Evolutionary conservation across 2,113 vertebrate genomes (phyloP), one percentile per base, ranked within the genome.

Genomic region (Martes martes): DNA sequence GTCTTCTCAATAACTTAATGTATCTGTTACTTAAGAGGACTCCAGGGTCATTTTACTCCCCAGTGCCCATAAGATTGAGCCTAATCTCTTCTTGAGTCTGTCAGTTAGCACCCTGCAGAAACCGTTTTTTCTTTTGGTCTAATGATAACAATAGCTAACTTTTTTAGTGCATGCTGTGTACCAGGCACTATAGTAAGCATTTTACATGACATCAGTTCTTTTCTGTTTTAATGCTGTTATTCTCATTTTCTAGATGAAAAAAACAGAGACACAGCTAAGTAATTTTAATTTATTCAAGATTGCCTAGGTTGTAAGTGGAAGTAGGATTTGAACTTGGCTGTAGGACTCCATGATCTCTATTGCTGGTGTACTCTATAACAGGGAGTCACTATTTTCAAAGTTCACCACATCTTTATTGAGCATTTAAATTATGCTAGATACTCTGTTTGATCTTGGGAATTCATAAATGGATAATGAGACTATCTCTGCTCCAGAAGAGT

Each of bases 251-350:
- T 11, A 67, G 61, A 82, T 90, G 59, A 83, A 61, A 79, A 95
- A 93, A 90, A 92, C 63, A 47, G 33, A 93, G 79, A 42, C 78
- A 89, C 9, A 84, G 33, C 55, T 33, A 92, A 94, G 52, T 93
- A 96, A 82, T 94, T 97, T 47, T 91, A 95, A 78, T 94, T 97
- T 95, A 96, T 80, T 96, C 55, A 97, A 14, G n/a, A 16, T 73
- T 95, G 36, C 15, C 67, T 19, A 95, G n/a, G 47, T 76, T 92
- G 10, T 96, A 87, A 97, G 61, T 85, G 61, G 84, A 95, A 31
- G 28, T 93, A 36, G 74, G 52, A 89, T 88, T 96, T 94, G 57
- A 95, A 87, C 21, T 7, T 87, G 85, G 36, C 4, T 1, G 16
- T 95, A 24, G 52, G 52, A 91, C 8, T 87, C 31, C 55, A 11